Evolutionary conservation across 2,797 vertebrate species (phyloP).

Genomic region (Anguilla anguilla): DNA sequence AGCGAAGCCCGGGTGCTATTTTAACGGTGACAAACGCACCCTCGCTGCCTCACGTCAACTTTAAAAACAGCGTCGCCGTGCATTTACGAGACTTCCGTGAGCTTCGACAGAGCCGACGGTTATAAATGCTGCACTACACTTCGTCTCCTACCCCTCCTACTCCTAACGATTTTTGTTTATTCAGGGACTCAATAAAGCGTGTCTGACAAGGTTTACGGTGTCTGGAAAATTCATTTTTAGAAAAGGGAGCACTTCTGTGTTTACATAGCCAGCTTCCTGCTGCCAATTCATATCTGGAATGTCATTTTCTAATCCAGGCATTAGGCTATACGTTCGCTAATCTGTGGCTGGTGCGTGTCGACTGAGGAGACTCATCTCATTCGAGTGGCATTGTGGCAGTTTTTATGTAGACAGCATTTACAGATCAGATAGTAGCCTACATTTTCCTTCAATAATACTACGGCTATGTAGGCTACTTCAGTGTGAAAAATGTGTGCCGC

Average conservation of each 20-base stretch:
- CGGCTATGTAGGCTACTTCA: constrained; percentile 2
- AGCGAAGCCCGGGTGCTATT: neutral
- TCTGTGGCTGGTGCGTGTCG: neutral
- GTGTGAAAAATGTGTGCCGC: neutral
- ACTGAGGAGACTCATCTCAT: neutral
- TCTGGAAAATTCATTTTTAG: neutral
- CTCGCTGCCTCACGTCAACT: neutral
- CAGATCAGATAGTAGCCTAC: neutral
- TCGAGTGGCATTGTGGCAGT: neutral
- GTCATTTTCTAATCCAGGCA: no score
- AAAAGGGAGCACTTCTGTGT: neutral
- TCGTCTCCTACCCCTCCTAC: neutral
- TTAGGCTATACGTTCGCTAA: neutral
- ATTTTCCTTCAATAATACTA: neutral
- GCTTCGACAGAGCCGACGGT: neutral
- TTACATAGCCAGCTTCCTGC: neutral
- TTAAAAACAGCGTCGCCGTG: neutral
- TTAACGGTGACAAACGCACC: neutral
- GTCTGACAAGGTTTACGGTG: neutral
- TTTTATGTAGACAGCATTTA: neutral
- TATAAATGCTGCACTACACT: neutral
- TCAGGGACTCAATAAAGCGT: neutral
- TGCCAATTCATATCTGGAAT: neutral
- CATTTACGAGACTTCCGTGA: neutral
- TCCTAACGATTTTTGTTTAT: neutral